Evolutionary conservation across 2,113 vertebrate genomes (phyloP), one percentile per base, ranked within the genome.

Genomic region (Boulengeromyrus knoepffleri): DNA sequence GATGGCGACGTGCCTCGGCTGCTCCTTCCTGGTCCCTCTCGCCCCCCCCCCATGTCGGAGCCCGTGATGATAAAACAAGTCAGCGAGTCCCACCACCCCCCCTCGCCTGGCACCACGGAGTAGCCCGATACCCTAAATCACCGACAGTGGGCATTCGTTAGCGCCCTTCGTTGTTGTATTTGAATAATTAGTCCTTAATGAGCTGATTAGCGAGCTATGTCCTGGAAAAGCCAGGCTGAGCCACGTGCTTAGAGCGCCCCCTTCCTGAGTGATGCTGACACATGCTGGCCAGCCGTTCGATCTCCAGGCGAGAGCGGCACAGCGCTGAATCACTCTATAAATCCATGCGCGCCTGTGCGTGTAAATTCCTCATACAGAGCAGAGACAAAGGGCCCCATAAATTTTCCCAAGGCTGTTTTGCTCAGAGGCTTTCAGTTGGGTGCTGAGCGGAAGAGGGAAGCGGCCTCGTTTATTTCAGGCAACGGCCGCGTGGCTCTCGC

Each of bases 171-270:
- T 52, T 89, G 46, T 85, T 52, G n/a, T 85, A 80, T 58, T 85
- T 89, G 80, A 50, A 27, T 85, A 89, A 89, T 84, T 89, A 80
- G 50, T 24, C 80, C 80, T 85, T 62, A 89, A 89, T 62, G 15
- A 85, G 74, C n/a, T 66, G 6, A 89, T 85, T 89, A 89, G 39
- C 15, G 27, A 62, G 74, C 49, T 9, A 36, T 2, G 39, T 56
- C 21, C 80, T 36, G 39, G 36, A 24, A 0, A 24, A 7, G 39
- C 36, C 8, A n/a, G 36, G 49, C 39, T 85, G 50, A 45, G 13
- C 15, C 39, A 47, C n/a, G 21, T 13, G 56, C 56, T 45, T 39
- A 66, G 36, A 58, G 87, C 31, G 31, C 50, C 17, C 27, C 74
- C 27, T 39, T 21, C 15, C 36, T 87, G 83, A n/a, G 24, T 13